phyloP scores from a whole-genome alignment of 1,140 invertebrate species.

The Coelopa frigida region DNA sequence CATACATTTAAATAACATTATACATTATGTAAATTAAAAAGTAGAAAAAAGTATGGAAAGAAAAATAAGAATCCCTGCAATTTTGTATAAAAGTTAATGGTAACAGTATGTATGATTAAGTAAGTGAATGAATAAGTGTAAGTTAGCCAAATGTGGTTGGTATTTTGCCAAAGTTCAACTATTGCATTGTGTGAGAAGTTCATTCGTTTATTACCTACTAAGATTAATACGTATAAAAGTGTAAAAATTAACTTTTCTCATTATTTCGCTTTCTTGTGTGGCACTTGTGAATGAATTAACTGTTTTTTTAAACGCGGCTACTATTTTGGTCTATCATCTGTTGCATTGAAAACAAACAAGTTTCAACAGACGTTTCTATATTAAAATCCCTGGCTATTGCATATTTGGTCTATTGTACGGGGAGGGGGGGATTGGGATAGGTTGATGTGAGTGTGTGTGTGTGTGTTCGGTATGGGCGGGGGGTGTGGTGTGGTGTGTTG shows the following conservation, averaged over 20 bases:
- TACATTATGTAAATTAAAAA: too few relatives aligned
- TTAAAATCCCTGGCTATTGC: conserved; percentile 44
- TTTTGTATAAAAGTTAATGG: conserved; percentile 10
- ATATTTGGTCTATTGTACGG: conserved; percentile 19
- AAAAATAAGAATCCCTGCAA: conserved; percentile 14
- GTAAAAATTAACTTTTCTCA: neutral
- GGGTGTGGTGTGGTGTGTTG: conserved; percentile 5
- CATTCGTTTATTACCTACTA: neutral
- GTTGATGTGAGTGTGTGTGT: too few relatives aligned
- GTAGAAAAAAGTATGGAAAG: too few relatives aligned
- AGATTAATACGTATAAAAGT: neutral
- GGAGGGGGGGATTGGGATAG: too few relatives aligned
- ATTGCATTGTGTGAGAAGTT: conserved; percentile 1
- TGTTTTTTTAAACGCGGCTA: conserved; percentile 8
- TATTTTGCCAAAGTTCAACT: conserved; percentile 8
- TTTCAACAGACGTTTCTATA: conserved; percentile 19
- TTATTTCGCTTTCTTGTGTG: neutral
- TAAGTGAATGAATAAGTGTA: too few relatives aligned
- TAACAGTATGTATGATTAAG: conserved; percentile 2
- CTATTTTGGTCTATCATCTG: conserved; percentile 6
- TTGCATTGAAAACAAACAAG: neutral
- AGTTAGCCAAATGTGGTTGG: conserved; percentile 5
- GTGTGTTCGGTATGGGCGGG: conserved; percentile 6
- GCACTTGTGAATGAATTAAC: conserved; percentile 16
- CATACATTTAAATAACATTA: too few relatives aligned